A percentile compares a stretch with the other conserved stretches of the same genome.
Evolutionary conservation across 2,888 invertebrate species (phyloP).

Genomic region (Dicyrtoma fusca): DNA sequence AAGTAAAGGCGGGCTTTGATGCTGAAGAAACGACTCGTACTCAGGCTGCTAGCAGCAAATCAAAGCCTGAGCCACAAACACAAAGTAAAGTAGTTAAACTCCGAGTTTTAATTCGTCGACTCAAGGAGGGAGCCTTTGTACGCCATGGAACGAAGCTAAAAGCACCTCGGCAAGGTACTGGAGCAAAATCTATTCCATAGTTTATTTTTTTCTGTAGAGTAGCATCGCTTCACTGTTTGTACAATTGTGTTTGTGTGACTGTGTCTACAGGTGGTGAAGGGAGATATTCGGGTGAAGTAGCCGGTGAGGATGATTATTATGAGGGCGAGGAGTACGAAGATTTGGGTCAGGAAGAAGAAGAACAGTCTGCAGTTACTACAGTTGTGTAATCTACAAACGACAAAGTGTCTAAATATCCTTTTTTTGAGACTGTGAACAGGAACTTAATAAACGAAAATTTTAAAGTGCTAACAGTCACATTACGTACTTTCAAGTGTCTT

Average conservation of each 20-base stretch:
- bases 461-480: no score
- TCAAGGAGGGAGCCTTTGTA: slow-evolving; percentile 36
- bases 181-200: no score
- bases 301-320: neutral
- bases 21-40: neutral
- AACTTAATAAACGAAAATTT: no score
- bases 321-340: neutral
- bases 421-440: no score
- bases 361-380: no score
- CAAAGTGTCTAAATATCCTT: no score
- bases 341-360: neutral
- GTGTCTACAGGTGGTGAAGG: neutral
- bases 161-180: neutral
- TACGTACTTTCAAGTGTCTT: no score
- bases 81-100: slow-evolving; percentile 26
- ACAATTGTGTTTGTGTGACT: no score
- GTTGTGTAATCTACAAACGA: no score
- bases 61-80: neutral
- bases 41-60: neutral
- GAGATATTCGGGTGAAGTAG: neutral
- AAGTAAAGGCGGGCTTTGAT: slow-evolving; percentile 13
- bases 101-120: slow-evolving; percentile 26
- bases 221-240: no score
- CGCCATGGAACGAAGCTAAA: neutral
- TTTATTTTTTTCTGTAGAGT: no score